These are phyloP conservation scores for Pocillopora meandrina DNA, from an alignment of 92 coral and sea anemone genomes.

Conservation along the genomic window DNA sequence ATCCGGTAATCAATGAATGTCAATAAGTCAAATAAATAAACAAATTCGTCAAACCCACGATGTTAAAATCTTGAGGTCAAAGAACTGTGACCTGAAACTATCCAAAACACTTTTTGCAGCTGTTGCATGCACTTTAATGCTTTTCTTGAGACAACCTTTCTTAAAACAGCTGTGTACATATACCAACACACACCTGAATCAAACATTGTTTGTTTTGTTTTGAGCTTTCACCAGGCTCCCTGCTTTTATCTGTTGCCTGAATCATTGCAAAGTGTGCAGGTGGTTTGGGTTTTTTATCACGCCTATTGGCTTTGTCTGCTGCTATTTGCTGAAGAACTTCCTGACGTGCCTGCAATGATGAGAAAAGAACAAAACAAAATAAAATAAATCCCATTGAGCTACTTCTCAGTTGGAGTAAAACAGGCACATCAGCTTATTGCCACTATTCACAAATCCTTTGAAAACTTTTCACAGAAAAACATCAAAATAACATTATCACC, in stretches of 20 bases:
- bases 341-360: conserved; percentile 55
- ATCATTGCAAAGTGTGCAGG: neutral
- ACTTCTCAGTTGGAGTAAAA: no score
- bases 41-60: no score
- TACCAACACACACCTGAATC: conserved; percentile 35
- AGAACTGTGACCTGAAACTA: no score
- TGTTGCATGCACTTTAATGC: no score
- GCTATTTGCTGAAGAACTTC: conserved; percentile 72
- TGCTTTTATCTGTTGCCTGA: neutral
- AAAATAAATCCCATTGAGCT: neutral
- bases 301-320: conserved; percentile 59
- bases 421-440: no score
- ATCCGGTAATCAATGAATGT: no score
- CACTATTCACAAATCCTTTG: no score
- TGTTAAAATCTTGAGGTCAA: no score
- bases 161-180: neutral
- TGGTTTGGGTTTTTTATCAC: neutral
- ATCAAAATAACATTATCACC: no score
- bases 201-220: conserved; percentile 35
- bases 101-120: no score
- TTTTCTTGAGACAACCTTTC: neutral
- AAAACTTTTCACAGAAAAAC: no score
- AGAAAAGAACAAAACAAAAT: neutral
- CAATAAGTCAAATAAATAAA: no score
- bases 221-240: neutral